Evolutionary conservation across 23 tunicate species (phyloP).

Genomic region (Pegea sp.): DNA sequence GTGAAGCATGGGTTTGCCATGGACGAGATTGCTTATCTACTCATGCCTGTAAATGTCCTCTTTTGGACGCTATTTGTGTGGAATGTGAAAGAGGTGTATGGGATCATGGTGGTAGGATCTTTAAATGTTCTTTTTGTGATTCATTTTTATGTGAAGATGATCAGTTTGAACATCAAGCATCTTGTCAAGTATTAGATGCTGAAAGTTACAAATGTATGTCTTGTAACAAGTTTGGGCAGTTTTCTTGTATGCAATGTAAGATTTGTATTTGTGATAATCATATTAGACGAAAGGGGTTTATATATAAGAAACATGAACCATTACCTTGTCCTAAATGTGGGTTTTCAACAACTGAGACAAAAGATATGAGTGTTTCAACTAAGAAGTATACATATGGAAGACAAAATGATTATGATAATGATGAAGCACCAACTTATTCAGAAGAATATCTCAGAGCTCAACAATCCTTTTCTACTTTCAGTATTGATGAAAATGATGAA

Average conservation of each 20-base stretch:
- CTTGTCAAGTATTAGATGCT: conserved; percentile 66
- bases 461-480: neutral
- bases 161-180: conserved; percentile 93
- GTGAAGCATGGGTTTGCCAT: conserved; percentile 96
- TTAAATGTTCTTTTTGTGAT: conserved; percentile 73
- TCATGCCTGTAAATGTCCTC: conserved; percentile 88
- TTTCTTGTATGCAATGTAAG: conserved; percentile 83
- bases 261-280: conserved; percentile 88
- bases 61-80: conserved; percentile 55
- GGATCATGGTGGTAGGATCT: conserved; percentile 84
- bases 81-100: conserved; percentile 86
- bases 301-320: conserved; percentile 57
- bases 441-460: neutral
- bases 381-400: conserved; percentile 55
- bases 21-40: conserved; percentile 58
- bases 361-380: conserved; percentile 47
- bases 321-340: conserved; percentile 88
- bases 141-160: conserved; percentile 79
- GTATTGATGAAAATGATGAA: neutral
- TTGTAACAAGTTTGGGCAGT: conserved; percentile 73
- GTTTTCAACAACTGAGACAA: conserved; percentile 50
- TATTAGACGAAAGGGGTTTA: conserved; percentile 75
- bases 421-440: conserved; percentile 4
- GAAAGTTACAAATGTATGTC: conserved; percentile 78
- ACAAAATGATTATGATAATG: conserved; percentile 20